Evolutionary conservation across 2,888 invertebrate genomes (phyloP).

Genomic region (Drosophila infuscata): DNA sequence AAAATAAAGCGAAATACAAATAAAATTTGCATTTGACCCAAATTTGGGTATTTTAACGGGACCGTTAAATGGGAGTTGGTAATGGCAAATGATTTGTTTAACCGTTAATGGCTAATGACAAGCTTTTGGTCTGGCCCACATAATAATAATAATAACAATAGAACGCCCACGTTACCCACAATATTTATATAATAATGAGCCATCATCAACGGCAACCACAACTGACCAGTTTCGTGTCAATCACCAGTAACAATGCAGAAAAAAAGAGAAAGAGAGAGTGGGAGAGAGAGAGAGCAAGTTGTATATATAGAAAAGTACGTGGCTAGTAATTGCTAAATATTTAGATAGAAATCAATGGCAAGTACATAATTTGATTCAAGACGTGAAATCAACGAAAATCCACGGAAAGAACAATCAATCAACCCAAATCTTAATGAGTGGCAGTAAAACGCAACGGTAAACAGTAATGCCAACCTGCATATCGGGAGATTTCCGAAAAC

Average conservation of each 20-base stretch:
- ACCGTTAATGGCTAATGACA: constrained; percentile 38
- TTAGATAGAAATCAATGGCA: constrained; percentile 39
- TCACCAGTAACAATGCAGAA: constrained; percentile 30
- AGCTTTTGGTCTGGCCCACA: constrained; percentile 11
- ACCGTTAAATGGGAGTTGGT: constrained; percentile 34
- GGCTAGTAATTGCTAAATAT: constrained; percentile 37
- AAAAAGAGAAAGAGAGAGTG: neutral
- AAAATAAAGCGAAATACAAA: constrained; percentile 20
- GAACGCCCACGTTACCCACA: constrained; percentile 31
- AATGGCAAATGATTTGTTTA: constrained; percentile 42
- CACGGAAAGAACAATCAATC: constrained; percentile 18
- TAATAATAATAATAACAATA: constrained; percentile 6
- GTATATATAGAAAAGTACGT: constrained; percentile 29
- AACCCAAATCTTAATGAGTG: constrained; percentile 19
- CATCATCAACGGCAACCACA: constrained; percentile 44
- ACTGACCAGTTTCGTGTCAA: constrained; percentile 46
- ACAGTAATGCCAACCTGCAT: neutral
- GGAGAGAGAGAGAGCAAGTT: constrained; percentile 16
- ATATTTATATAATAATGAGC: constrained; percentile 45
- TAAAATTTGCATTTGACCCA: constrained; percentile 38
- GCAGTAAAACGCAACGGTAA: neutral
- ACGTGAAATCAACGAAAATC: constrained; percentile 19
- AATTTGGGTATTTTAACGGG: constrained; percentile 17
- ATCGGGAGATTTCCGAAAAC: constrained; percentile 1
- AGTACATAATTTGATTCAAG: constrained; percentile 17